phyloP scores from a whole-genome alignment of 2,888 invertebrate genomes.

The Cephus rjabovi region DNA sequence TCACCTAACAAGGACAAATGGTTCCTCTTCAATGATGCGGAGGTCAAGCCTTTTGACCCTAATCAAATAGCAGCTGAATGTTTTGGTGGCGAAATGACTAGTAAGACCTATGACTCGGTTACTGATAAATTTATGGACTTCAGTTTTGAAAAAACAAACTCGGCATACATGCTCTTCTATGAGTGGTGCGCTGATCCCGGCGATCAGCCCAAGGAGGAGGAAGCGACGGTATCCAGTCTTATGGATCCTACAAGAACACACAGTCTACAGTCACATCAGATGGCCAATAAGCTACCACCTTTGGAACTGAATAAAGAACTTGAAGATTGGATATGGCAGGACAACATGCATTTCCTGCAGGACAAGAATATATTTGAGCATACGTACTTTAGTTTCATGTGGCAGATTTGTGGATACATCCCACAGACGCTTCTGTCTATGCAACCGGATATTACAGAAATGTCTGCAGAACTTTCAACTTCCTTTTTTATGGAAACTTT shows the following conservation, averaged over 20 bases:
- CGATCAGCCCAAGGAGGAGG: conserved; percentile 58
- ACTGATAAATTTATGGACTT: conserved; percentile 98
- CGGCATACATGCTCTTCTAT: conserved; percentile 97
- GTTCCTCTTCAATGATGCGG: conserved; percentile 93
- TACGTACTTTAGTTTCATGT: conserved; percentile 97
- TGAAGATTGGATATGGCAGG: conserved; percentile 97
- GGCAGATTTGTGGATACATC: conserved; percentile 94
- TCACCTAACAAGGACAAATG: conserved; percentile 84
- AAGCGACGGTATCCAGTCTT: conserved; percentile 55
- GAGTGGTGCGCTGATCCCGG: conserved; percentile 76
- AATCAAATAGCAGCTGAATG: conserved; percentile 95
- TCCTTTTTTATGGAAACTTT: conserved; percentile 97
- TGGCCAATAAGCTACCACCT: conserved; percentile 42
- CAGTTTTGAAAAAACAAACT: conserved; percentile 97
- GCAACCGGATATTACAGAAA: conserved; percentile 83
- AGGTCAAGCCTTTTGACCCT: conserved; percentile 95
- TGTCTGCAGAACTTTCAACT: conserved; percentile 88
- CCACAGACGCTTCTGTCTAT: conserved; percentile 87
- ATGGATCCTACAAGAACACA: conserved; percentile 34
- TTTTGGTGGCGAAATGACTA: conserved; percentile 98
- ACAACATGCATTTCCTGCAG: conserved; percentile 94
- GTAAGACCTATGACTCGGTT: conserved; percentile 96
- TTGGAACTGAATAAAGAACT: conserved; percentile 82
- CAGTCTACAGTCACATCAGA: conserved; percentile 17
- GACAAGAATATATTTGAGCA: conserved; percentile 97